phyloP scores from a whole-genome alignment of 2,113 vertebrate species.

The Crocuta crocuta region DNA sequence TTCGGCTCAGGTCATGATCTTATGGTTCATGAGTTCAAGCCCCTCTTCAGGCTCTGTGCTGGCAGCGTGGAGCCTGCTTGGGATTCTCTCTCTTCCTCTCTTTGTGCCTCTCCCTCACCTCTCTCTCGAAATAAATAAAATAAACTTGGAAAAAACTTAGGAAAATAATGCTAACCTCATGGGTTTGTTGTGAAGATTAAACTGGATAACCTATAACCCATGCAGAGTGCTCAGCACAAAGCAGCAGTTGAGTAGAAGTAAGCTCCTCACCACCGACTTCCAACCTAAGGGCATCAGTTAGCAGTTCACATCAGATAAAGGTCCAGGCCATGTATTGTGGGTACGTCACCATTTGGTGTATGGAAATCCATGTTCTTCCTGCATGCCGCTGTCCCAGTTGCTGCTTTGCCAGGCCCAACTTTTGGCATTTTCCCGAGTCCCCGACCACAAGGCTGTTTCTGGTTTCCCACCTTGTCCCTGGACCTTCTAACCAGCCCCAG shows the following conservation, averaged over 20 bases:
- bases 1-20: too few relatives aligned
- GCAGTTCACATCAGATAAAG: neutral
- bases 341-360: neutral
- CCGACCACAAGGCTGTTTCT: neutral
- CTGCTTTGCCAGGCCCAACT: neutral
- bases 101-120: too few relatives aligned
- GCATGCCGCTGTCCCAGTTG: neutral
- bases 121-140: too few relatives aligned
- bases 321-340: rapidly evolving
- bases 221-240: neutral
- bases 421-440: neutral
- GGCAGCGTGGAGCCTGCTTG: too few relatives aligned
- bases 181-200: neutral
- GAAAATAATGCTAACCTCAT: neutral
- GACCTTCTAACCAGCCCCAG: neutral
- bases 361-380: rapidly evolving
- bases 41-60: too few relatives aligned
- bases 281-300: rapidly evolving
- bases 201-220: rapidly evolving
- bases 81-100: too few relatives aligned
- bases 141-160: too few relatives aligned
- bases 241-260: rapidly evolving
- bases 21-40: too few relatives aligned
- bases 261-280: neutral
- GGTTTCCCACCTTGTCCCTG: neutral